phyloP scores from a whole-genome alignment of 1,140 invertebrate species.

The Ostrea edulis region DNA sequence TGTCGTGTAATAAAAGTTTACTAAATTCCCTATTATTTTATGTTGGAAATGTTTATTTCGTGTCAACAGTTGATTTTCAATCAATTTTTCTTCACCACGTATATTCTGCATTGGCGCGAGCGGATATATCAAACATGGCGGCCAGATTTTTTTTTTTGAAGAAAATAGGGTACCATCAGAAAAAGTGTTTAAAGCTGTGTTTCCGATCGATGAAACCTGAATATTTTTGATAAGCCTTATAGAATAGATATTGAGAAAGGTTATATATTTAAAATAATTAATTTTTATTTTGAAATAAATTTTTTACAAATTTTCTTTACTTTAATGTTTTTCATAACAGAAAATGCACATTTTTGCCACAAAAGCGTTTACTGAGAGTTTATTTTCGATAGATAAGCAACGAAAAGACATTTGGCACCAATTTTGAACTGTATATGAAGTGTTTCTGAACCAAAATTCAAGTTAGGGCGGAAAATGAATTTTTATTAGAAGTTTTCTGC shows the following conservation, averaged over 20 bases:
- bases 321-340: not conserved
- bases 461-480: conserved; percentile 4
- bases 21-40: conserved; percentile 1
- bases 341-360: not conserved
- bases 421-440: not conserved
- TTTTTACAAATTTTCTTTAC: conserved; percentile 28
- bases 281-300: not conserved
- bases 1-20: conserved; percentile 6
- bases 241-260: not conserved
- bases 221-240: conserved; percentile 19
- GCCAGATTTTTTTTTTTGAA: not conserved
- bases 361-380: not conserved
- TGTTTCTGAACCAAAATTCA: not conserved
- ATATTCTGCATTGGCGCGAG: not conserved
- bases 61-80: conserved; percentile 23
- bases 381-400: not conserved
- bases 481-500: conserved; percentile 45
- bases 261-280: not conserved
- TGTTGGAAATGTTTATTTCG: not conserved
- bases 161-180: conserved; percentile 33
- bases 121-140: conserved; percentile 49
- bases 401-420: not conserved
- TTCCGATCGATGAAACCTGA: not conserved
- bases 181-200: conserved; percentile 8
- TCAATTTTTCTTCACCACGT: conserved; percentile 36